Conservation (phyloP, 2,113 vertebrate species). For the Balaenoptera acutorostrata region DNA sequence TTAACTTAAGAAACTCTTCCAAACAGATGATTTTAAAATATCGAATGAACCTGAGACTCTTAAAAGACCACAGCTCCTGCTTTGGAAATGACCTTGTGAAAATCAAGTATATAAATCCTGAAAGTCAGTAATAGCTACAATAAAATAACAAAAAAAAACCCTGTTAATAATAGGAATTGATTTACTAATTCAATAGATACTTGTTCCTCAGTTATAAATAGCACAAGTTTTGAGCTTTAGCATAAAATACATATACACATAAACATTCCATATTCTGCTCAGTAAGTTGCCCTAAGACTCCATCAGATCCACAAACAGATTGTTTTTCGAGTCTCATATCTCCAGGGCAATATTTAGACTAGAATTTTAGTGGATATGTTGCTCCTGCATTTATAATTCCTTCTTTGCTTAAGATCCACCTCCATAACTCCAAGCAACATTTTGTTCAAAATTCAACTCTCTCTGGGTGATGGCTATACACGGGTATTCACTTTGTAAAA, state of each 20-base stretch:
- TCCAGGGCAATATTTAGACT: neutral
- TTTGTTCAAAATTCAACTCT: neutral
- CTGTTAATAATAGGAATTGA: neutral
- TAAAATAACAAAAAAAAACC: neutral
- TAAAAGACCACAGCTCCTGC: neutral
- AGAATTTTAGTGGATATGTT: neutral
- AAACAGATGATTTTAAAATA: neutral
- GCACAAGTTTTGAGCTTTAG: neutral
- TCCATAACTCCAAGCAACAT: neutral
- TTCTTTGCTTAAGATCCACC: neutral
- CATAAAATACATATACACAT: neutral
- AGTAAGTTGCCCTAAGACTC: neutral
- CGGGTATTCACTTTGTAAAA: neutral
- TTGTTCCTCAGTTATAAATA: constrained; percentile 2
- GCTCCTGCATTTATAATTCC: neutral
- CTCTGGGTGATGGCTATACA: neutral
- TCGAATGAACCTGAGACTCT: neutral
- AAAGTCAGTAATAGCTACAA: neutral
- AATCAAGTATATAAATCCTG: neutral
- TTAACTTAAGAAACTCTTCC: neutral
- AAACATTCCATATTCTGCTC: neutral
- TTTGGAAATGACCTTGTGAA: neutral
- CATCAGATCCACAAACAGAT: neutral
- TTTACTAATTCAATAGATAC: neutral
- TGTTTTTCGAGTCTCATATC: neutral